Conservation (phyloP, 2,797 vertebrate species). For the Aldrovandia affinis region DNA sequence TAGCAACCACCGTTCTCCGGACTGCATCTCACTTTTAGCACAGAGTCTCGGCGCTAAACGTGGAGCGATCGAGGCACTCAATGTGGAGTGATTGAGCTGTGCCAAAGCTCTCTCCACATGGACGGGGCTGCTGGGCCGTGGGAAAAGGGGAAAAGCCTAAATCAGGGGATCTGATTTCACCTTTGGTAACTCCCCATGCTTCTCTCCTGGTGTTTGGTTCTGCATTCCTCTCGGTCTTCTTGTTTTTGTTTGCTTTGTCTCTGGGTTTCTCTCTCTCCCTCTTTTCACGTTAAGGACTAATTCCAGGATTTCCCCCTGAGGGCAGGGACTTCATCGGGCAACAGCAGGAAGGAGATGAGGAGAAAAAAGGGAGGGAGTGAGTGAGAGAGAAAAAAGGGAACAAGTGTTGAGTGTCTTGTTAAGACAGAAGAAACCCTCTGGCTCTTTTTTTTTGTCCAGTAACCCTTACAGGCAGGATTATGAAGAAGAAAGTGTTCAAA, state of each 20-base stretch:
- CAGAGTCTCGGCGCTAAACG: neutral
- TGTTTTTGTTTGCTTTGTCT: neutral
- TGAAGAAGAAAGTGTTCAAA: constrained; percentile 60
- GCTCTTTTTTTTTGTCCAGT: constrained; percentile 44
- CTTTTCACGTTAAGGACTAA: constrained; percentile 60
- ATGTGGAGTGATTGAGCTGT: too few relatives aligned
- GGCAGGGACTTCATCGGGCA: constrained; percentile 62
- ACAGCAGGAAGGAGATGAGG: constrained; percentile 42
- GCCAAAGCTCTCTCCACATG: neutral
- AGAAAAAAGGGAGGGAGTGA: constrained; percentile 30
- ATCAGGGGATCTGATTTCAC: constrained; percentile 2
- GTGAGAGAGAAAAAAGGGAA: constrained; percentile 43
- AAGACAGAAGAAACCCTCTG: constrained; percentile 48
- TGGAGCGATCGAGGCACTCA: neutral
- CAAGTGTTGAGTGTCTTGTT: constrained; percentile 51
- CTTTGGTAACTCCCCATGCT: constrained; percentile 14
- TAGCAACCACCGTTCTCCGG: neutral
- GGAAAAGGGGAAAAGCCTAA: neutral
- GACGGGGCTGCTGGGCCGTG: neutral
- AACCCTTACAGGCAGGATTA: constrained; percentile 52
- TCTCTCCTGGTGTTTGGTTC: neutral
- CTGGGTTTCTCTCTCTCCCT: constrained; percentile 51
- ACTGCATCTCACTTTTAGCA: neutral
- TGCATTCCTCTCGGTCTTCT: constrained; percentile 37
- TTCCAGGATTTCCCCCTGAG: constrained; percentile 54